Evolutionary conservation across 2,113 vertebrate genomes (phyloP), one percentile per base, ranked within the genome.

Genomic region (Uria lomvia): DNA sequence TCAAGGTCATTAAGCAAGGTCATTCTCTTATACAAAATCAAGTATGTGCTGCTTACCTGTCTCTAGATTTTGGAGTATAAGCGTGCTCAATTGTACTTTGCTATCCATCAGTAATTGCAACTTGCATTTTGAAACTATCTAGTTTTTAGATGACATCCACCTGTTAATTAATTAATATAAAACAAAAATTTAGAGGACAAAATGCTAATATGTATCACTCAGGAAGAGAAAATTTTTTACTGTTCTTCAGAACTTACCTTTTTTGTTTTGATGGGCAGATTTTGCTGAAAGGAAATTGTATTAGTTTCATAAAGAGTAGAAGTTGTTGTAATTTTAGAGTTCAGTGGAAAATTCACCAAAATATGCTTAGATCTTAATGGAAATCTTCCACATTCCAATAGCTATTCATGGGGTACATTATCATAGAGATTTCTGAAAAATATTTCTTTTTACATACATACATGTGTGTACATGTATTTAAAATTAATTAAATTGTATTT

Each of bases 1-100:
- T 55, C 0, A 2, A 74, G 5, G 43, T 40, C 14, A n/a, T 78
- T 58, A 83, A 71, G 8, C 0, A 1, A 76, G 11, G 21, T 42
- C 14, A 38, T 74, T 77, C 8, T 55, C 15, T 87, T 40, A 42
- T 27, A 66, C 6, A 53, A 72, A 67, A 59, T 71, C 18, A 76
- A 34, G 8, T n/a, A 9, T 20, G 5, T 34, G 52, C 4, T 62
- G 11, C 8, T 79, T 74, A 32, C 5, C 1, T 79, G 12, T 19
- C 7, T 65, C 10, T 15, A 62, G 17, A 36, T 53, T 79, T 47
- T 74, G 29, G 11, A 78, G 7, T 12, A 42, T 1, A 1, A 75
- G 7, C 5, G 6, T 30, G 10, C 5, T 65, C 40, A 10, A 18
- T 85, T 81, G 42, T 71, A 0, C 0, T 68, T 73, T 87, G 8